These are phyloP conservation scores for Noctua fimbriata DNA, from an alignment of 2,888 invertebrate species.

Conservation along the genomic window DNA sequence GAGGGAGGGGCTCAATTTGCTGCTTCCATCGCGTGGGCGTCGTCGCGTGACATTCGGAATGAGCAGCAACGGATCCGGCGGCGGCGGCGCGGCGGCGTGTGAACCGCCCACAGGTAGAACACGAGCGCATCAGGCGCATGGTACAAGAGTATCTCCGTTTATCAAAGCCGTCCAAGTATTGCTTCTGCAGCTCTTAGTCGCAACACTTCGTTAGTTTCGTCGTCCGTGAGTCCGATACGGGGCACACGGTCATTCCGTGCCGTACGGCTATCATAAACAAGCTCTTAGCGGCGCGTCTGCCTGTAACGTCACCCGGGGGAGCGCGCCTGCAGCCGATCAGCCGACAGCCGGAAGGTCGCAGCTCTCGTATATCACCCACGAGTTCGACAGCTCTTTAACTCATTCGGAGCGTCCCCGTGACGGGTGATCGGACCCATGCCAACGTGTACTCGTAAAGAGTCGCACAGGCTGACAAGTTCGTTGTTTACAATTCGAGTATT, in stretches of 20 bases:
- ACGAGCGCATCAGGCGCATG: neutral
- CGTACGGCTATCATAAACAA: slow-evolving; percentile 33
- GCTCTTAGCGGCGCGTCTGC: neutral
- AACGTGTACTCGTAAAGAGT: neutral
- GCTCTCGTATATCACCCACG: slow-evolving; percentile 15
- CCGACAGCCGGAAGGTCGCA: neutral
- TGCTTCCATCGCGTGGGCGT: slow-evolving; percentile 67
- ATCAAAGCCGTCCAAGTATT: neutral
- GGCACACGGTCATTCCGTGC: neutral
- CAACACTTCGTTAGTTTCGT: neutral
- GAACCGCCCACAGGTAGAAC: slow-evolving; percentile 19
- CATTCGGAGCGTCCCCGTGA: neutral
- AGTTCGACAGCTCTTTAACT: slow-evolving; percentile 36
- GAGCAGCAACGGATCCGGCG: slow-evolving; percentile 5
- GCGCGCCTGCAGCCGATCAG: neutral
- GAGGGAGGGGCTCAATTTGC: slow-evolving; percentile 55
- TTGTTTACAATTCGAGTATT: neutral
- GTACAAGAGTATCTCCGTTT: neutral
- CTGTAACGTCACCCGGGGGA: slow-evolving; percentile 40
- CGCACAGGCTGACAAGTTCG: neutral
- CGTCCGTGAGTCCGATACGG: neutral
- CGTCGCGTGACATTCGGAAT: slow-evolving; percentile 47
- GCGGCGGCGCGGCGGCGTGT: neutral
- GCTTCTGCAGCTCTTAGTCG: neutral
- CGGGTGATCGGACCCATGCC: neutral